phyloP scores from a whole-genome alignment of 2,797 vertebrate genomes.

The Falco biarmicus region DNA sequence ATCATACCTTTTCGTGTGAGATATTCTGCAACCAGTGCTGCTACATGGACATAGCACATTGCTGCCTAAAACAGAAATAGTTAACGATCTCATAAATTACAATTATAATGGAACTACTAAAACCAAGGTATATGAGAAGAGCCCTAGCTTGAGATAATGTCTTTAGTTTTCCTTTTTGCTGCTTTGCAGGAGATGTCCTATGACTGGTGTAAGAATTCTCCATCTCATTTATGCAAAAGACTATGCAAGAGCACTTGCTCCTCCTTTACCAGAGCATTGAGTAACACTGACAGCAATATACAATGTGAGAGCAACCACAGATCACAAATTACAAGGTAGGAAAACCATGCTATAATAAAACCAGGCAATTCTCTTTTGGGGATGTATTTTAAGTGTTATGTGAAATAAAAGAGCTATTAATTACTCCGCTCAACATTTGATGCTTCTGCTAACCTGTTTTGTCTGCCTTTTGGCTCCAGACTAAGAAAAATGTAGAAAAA shows the following conservation, averaged over 20 bases:
- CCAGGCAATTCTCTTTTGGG: fast-evolving
- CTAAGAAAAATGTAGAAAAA: neutral
- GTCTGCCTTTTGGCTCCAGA: neutral
- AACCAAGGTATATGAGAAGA: neutral
- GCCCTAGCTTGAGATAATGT: neutral
- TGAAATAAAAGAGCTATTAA: neutral
- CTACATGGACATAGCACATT: constrained; percentile 98
- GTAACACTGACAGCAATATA: neutral
- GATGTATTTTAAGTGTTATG: neutral
- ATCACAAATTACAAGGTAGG: neutral
- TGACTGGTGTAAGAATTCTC: neutral
- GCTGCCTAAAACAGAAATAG: constrained; percentile 83
- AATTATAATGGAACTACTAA: neutral
- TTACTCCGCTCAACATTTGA: neutral
- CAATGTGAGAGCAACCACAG: neutral
- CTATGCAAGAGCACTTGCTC: neutral
- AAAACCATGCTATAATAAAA: neutral
- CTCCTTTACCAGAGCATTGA: neutral
- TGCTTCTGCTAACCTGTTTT: neutral
- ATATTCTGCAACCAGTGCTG: constrained; percentile 95
- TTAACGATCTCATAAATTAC: neutral
- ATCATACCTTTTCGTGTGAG: constrained; percentile 93
- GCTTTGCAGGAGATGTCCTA: neutral
- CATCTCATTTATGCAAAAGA: neutral
- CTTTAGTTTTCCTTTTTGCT: neutral